Conservation (phyloP, 2,113 vertebrate genomes). For the Lophura nycthemera region DNA sequence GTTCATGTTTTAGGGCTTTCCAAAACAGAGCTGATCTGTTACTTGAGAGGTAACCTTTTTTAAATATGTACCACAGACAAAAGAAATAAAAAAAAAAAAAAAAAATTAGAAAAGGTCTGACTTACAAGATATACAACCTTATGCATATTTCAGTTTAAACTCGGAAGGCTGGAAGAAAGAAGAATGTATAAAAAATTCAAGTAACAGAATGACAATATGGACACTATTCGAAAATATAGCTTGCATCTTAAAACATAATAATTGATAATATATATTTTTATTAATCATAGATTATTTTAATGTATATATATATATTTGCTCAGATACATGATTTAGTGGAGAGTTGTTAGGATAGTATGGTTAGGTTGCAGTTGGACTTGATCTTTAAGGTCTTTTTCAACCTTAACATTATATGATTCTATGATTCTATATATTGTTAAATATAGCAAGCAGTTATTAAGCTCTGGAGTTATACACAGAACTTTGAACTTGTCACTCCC, state of each 20-base stretch:
- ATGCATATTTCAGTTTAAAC: no score
- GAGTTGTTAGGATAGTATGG: no score
- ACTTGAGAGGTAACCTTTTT: neutral
- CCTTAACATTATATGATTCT: no score
- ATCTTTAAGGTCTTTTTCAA: no score
- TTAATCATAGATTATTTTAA: neutral
- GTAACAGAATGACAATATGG: neutral
- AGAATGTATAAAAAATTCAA: no score
- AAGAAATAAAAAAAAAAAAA: neutral
- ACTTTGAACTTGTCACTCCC: neutral
- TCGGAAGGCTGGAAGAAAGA: no score
- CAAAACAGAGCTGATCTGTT: neutral
- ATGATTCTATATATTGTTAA: neutral
- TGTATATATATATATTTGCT: neutral
- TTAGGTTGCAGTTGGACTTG: no score
- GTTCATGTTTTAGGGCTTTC: fast-evolving
- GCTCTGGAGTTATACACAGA: neutral
- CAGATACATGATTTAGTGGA: no score
- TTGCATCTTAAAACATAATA: no score
- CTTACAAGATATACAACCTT: neutral
- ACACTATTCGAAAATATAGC: neutral
- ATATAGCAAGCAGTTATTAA: neutral
- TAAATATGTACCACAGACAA: neutral
- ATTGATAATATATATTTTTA: no score
- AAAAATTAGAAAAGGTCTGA: neutral